These are phyloP conservation scores for Sesamia inferens DNA, from an alignment of 2,888 invertebrate genomes.

Conservation along the genomic window DNA sequence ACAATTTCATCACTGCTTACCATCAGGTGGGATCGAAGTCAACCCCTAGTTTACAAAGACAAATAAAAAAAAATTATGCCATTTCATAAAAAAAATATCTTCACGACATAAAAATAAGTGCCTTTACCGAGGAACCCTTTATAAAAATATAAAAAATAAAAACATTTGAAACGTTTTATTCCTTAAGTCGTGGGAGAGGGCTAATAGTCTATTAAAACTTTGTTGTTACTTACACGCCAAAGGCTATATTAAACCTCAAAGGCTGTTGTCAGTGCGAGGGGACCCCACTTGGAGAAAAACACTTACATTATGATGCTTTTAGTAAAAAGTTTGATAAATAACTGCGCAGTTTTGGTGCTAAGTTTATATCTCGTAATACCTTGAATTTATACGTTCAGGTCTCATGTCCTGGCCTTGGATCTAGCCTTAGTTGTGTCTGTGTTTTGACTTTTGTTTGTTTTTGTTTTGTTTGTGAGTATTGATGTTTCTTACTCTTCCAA, in stretches of 20 bases:
- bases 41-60: no score
- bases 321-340: background rate
- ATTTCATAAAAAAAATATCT: background rate
- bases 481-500: no score
- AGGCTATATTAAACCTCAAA: background rate
- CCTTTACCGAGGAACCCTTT: background rate
- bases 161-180: background rate
- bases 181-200: background rate
- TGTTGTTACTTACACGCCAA: constrained; percentile 2
- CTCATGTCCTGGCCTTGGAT: background rate
- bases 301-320: constrained; percentile 14
- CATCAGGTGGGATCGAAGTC: no score
- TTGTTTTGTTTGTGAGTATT: background rate
- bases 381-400: background rate
- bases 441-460: background rate
- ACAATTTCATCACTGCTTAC: no score
- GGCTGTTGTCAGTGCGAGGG: constrained; percentile 21
- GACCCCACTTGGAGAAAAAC: constrained; percentile 2
- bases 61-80: no score
- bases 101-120: background rate
- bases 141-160: background rate
- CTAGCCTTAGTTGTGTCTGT: background rate
- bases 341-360: background rate
- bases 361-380: no score
- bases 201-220: constrained; percentile 32